These are phyloP conservation scores for Aphis gossypii DNA, from an alignment of 1,140 invertebrate species.

Conservation along the genomic window DNA sequence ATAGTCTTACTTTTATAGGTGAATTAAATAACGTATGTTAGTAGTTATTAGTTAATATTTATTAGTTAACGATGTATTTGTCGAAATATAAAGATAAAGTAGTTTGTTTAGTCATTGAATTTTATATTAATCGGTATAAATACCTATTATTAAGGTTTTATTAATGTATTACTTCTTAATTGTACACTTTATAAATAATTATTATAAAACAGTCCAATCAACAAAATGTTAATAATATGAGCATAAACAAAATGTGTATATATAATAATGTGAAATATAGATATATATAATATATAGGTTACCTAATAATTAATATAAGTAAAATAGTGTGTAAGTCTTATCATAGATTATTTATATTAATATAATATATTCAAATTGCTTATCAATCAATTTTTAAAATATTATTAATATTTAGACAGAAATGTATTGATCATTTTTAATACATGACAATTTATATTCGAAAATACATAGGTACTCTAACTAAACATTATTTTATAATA, in stretches of 20 bases:
- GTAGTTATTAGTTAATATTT: neutral
- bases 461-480: neutral
- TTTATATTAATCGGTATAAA: neutral
- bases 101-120: neutral
- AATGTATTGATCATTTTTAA: neutral
- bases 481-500: neutral
- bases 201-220: slow-evolving; percentile 56
- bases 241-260: slow-evolving; percentile 16
- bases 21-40: neutral
- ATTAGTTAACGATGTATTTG: neutral
- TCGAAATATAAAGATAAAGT: neutral
- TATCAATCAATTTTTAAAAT: neutral
- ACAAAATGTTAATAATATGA: slow-evolving; percentile 52
- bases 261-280: slow-evolving; percentile 46
- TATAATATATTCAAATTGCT: neutral
- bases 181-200: slow-evolving; percentile 36
- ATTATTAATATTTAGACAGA: neutral
- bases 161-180: neutral
- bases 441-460: neutral
- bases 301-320: neutral
- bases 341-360: neutral
- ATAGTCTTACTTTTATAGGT: neutral
- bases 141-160: slow-evolving; percentile 21
- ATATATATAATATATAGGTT: slow-evolving; percentile 3
- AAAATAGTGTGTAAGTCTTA: neutral